Evolutionary conservation across 2,797 vertebrate genomes (phyloP).

Genomic region (Lacerta bilineata): DNA sequence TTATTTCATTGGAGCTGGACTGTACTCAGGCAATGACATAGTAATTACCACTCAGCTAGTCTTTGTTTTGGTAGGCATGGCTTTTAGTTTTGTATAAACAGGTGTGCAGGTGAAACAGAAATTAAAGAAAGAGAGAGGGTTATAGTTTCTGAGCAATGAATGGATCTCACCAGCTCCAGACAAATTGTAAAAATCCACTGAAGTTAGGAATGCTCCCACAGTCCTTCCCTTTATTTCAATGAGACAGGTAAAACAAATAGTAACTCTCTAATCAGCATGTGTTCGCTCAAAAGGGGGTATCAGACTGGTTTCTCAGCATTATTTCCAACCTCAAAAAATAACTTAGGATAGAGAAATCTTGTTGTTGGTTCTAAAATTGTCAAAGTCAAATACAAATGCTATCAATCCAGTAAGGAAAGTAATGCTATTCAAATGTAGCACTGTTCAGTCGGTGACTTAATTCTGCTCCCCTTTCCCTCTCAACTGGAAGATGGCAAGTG

Average conservation of each 20-base stretch:
- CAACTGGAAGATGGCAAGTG: background rate
- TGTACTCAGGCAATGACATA: background rate
- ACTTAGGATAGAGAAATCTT: background rate
- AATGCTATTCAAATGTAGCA: background rate
- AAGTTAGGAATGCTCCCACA: conserved; percentile 35
- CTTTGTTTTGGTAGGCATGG: conserved; percentile 45
- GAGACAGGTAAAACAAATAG: background rate
- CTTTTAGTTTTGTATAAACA: conserved; percentile 60
- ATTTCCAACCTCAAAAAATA: background rate
- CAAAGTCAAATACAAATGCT: background rate
- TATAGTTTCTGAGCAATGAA: conserved; percentile 31
- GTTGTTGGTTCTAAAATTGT: background rate
- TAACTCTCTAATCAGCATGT: background rate
- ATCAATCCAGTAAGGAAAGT: background rate
- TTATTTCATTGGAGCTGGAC: background rate
- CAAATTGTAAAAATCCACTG: background rate
- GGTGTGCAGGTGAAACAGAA: conserved; percentile 42
- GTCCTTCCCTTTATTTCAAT: background rate
- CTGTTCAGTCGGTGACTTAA: background rate
- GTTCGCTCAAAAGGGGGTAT: background rate
- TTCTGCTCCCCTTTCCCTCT: background rate
- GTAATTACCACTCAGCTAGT: conserved; percentile 51
- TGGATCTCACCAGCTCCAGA: background rate
- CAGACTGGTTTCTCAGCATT: background rate
- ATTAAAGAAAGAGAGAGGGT: conserved; percentile 5